A percentile compares a stretch with the other conserved stretches of the same genome.
Conservation (phyloP, 1,140 invertebrate species). For the Tribolium madens region DNA sequence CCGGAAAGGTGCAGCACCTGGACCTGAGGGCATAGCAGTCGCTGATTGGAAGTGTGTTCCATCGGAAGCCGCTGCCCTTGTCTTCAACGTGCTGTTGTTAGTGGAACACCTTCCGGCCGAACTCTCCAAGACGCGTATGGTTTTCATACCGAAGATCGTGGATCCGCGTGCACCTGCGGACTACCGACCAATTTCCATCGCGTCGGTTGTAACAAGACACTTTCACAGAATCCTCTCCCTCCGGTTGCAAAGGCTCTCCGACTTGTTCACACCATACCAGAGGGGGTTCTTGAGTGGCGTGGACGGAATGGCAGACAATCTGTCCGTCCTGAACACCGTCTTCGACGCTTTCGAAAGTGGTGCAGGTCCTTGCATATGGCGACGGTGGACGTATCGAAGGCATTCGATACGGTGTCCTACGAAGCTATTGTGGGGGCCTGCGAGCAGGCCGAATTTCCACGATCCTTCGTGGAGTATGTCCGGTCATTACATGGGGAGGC, state of each 20-base stretch:
- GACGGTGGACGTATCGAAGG: too few relatives aligned
- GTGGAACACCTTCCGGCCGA: background rate
- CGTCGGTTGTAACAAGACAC: background rate
- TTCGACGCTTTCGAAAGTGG: too few relatives aligned
- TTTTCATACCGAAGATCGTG: background rate
- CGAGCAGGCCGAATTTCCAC: background rate
- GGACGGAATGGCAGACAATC: too few relatives aligned
- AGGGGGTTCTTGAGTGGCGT: too few relatives aligned
- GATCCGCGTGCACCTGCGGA: background rate
- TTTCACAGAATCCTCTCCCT: background rate
- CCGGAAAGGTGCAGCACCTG: background rate
- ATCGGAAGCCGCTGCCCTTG: background rate
- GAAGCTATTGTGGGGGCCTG: background rate
- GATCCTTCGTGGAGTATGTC: background rate
- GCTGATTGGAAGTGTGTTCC: background rate
- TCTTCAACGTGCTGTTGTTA: background rate
- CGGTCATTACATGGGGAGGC: background rate
- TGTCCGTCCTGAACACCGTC: too few relatives aligned
- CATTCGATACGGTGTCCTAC: background rate
- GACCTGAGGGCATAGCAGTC: background rate
- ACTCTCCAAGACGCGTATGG: background rate
- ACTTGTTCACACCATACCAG: too few relatives aligned
- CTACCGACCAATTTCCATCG: background rate
- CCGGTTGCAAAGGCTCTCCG: background rate
- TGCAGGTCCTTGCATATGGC: too few relatives aligned